These are phyloP conservation scores for Yponomeuta cagnagella DNA, from an alignment of 2,888 invertebrate genomes.

Conservation along the genomic window DNA sequence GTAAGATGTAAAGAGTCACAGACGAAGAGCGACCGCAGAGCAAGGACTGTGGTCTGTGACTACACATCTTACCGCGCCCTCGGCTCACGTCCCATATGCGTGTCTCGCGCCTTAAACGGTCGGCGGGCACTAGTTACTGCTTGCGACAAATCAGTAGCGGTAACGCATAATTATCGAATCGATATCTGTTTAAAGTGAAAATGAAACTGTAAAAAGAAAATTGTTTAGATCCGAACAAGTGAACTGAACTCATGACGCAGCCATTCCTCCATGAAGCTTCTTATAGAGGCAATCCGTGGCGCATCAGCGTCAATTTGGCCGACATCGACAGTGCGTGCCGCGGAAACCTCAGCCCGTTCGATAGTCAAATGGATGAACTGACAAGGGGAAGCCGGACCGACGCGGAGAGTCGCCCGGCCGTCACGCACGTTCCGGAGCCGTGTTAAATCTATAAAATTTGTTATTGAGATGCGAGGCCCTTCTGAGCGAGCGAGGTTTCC, in stretches of 20 bases:
- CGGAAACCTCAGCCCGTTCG: conserved; percentile 28
- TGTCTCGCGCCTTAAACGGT: background rate
- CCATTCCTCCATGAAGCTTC: background rate
- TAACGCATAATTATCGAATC: background rate
- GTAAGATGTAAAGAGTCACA: no score
- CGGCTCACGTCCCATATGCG: no score
- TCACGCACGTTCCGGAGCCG: conserved; percentile 2
- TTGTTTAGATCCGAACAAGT: background rate
- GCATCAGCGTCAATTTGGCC: conserved; percentile 24
- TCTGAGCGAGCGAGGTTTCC: background rate
- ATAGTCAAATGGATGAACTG: conserved; percentile 24
- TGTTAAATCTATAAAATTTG: background rate
- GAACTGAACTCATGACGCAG: background rate
- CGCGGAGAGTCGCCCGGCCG: background rate
- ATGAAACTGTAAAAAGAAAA: background rate
- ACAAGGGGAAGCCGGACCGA: conserved; percentile 16
- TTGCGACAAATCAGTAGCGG: background rate
- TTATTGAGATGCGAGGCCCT: background rate
- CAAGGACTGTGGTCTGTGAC: no score
- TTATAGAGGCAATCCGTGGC: background rate
- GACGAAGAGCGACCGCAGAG: no score
- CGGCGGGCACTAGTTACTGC: background rate
- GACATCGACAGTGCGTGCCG: conserved; percentile 17
- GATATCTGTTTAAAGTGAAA: background rate
- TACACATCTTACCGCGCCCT: no score